phyloP scores from a whole-genome alignment of 2,113 vertebrate genomes.

The Orycteropus afer region DNA sequence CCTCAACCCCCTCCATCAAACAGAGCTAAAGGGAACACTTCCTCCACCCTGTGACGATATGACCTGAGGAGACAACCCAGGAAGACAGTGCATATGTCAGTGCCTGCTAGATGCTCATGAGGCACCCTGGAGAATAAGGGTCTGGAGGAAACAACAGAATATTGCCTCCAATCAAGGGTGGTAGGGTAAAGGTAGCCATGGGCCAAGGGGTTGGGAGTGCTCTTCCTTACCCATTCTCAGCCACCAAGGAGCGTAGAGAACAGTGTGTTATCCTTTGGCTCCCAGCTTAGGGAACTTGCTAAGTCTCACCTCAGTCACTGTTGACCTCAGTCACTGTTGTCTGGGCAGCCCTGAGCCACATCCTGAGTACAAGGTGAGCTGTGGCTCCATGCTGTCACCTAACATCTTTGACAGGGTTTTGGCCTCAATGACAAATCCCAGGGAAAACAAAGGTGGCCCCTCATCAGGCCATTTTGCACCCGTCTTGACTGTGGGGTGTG shows the following conservation, averaged over 20 bases:
- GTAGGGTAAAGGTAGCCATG: background rate
- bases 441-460: background rate
- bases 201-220: accelerated
- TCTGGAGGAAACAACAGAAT: background rate
- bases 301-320: background rate
- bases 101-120: background rate
- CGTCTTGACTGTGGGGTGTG: background rate
- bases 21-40: background rate
- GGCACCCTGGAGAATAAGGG: background rate
- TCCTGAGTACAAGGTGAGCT: background rate
- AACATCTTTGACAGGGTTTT: background rate
- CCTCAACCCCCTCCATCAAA: background rate
- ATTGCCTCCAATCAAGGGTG: background rate
- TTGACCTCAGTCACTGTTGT: too few species aligned
- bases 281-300: background rate
- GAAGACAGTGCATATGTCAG: accelerated
- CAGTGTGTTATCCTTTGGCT: background rate
- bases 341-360: background rate
- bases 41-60: background rate
- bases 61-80: too few species aligned
- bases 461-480: background rate
- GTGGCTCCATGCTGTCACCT: background rate
- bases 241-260: accelerated
- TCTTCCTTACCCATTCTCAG: background rate
- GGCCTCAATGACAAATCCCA: background rate